These are phyloP conservation scores for Brachyptera risi DNA, from an alignment of 2,888 invertebrate genomes.

Conservation along the genomic window DNA sequence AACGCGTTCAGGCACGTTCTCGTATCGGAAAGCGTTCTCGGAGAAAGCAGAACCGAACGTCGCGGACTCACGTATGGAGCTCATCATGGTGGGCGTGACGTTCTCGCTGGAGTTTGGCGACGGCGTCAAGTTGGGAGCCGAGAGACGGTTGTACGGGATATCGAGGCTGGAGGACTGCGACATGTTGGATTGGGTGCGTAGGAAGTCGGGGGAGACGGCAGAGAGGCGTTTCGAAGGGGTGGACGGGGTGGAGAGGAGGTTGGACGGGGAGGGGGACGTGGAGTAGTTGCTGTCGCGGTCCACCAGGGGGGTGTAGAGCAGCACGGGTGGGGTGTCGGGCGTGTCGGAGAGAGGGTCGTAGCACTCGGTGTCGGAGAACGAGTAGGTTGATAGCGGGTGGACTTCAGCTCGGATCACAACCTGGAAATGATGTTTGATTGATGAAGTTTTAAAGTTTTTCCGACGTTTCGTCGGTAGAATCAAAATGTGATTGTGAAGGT, in stretches of 20 bases:
- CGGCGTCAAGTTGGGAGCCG: not conserved
- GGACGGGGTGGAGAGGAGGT: too few relatives aligned
- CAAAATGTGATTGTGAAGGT: too few relatives aligned
- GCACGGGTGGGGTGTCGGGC: constrained; percentile 37
- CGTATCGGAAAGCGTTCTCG: too few relatives aligned
- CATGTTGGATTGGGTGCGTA: too few relatives aligned
- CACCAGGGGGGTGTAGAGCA: constrained; percentile 36
- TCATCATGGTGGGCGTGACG: not conserved
- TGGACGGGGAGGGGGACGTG: constrained; percentile 24
- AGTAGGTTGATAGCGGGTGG: constrained; percentile 42
- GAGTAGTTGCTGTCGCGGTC: constrained; percentile 29
- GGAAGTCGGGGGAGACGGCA: not conserved
- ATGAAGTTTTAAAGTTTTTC: too few relatives aligned
- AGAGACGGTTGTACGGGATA: constrained; percentile 14
- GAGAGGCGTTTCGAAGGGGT: constrained; percentile 22
- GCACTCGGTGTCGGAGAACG: constrained; percentile 39
- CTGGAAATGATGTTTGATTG: too few relatives aligned
- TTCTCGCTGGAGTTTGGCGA: not conserved
- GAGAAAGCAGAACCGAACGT: too few relatives aligned
- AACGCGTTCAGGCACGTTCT: too few relatives aligned
- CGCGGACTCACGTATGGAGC: not conserved
- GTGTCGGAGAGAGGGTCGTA: constrained; percentile 41
- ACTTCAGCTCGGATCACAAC: constrained; percentile 48
- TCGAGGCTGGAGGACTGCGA: constrained; percentile 19
- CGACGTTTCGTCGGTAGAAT: too few relatives aligned